Conservation (phyloP, 2,797 vertebrate species). For the Poeciliopsis gracilis region DNA sequence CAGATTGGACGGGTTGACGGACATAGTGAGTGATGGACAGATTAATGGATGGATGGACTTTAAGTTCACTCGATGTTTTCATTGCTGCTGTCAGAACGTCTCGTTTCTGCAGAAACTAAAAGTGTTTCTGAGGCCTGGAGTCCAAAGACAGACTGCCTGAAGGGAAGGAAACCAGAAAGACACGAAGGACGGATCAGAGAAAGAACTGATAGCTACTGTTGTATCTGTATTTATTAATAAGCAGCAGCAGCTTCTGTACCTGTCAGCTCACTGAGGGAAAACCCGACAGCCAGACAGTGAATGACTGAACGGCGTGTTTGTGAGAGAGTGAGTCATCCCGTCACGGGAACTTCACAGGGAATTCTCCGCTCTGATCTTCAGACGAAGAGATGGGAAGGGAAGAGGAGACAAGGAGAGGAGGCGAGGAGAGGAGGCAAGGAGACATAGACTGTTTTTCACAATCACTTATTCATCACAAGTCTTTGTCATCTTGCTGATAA, state of each 20-base stretch:
- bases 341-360: conserved; percentile 52
- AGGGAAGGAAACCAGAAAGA: neutral
- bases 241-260: neutral
- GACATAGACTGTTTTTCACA: conserved; percentile 26
- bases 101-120: too few species aligned
- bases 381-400: conserved; percentile 11
- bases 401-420: neutral
- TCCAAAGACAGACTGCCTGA: neutral
- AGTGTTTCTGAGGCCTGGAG: neutral
- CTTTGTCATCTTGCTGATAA: conserved; percentile 27
- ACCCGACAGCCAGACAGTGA: neutral
- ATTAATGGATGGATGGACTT: neutral
- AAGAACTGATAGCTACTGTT: neutral
- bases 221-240: neutral
- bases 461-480: conserved; percentile 61
- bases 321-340: neutral
- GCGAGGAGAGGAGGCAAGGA: conserved; percentile 5
- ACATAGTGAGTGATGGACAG: neutral
- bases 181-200: neutral
- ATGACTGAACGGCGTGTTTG: neutral
- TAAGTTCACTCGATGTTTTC: neutral
- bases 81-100: neutral
- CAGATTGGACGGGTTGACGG: neutral
- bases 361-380: conserved; percentile 33
- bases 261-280: conserved; percentile 4